phyloP scores from a whole-genome alignment of 1,140 invertebrate genomes.

The Tetraneura akinire region DNA sequence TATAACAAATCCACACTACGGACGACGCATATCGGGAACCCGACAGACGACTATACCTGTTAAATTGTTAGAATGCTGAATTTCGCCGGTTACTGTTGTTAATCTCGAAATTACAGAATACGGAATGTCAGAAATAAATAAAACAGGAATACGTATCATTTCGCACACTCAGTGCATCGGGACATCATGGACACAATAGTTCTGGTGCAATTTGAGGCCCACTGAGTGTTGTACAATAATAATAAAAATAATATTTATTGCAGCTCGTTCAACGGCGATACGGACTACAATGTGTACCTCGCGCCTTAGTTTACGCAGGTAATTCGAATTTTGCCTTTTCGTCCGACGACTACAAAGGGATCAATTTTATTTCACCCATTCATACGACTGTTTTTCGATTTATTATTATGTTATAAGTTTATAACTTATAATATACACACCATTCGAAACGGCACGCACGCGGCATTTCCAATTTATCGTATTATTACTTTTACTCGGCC shows the following conservation, averaged over 20 bases:
- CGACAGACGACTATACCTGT: not conserved
- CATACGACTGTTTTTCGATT: not conserved
- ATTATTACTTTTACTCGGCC: no score
- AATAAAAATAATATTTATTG: not conserved
- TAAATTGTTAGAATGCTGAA: not conserved
- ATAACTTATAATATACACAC: not conserved
- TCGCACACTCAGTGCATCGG: no score
- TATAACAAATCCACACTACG: no score
- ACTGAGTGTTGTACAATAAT: no score
- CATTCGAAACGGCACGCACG: not conserved
- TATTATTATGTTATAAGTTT: slow-evolving; percentile 4
- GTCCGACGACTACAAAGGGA: not conserved
- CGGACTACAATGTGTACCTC: no score
- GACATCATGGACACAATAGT: no score
- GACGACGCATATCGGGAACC: no score
- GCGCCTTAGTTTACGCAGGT: not conserved
- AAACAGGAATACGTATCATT: not conserved
- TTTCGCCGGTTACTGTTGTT: not conserved
- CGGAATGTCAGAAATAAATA: not conserved
- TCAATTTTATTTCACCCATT: not conserved
- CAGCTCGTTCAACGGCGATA: no score
- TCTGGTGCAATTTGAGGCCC: not conserved
- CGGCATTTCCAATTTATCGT: not conserved
- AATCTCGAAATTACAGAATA: not conserved
- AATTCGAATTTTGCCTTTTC: not conserved